Evolutionary conservation across 2,797 vertebrate species (phyloP), one percentile per base, ranked within the genome.

Genomic region (Harpagifer antarcticus): DNA sequence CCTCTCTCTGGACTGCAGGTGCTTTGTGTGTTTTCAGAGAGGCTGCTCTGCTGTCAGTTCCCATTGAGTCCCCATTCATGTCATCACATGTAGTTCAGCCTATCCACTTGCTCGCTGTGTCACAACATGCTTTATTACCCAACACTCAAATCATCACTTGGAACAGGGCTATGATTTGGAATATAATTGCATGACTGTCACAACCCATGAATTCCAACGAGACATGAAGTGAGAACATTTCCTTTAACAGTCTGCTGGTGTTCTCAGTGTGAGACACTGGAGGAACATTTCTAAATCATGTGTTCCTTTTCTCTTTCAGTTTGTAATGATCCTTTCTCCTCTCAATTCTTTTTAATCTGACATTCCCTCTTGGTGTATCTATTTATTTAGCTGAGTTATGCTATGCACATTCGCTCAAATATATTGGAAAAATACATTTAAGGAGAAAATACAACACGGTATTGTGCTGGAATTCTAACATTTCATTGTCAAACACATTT

Each of bases 201-300:
- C 14, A n/a, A 54, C 33, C 33, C 33, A 37, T 37, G 9, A 65
- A 20, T 72, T 53, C 52, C 54, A 73, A 56, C 27, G 72, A 68
- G 45, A 62, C 14, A 4, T 42, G 6, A 66, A 77, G 43, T 47
- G 44, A 53, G 65, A 63, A 60, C 16, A 68, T 49, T 57, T 57
- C 59, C 12, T 15, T 61, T 53, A n/a, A 50, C 67, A 50, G 70
- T 67, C n/a, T 11, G 43, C 48, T 37, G 45, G 47, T 33, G 50
- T 53, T 53, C 40, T 69, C 53, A 23, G 20, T n/a, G 16, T 77
- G 43, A 61, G 40, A 54, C 60, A 8, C 49, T 44, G 31, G 52
- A 69, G 74, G 33, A 37, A 60, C 44, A n/a, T 33, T 40, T 68
- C 33, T 61, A 64, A 73, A 63, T 60, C 47, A 44, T 75, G 2